Conservation (phyloP, 2,113 vertebrate genomes). For the Crotophaga sulcirostris region DNA sequence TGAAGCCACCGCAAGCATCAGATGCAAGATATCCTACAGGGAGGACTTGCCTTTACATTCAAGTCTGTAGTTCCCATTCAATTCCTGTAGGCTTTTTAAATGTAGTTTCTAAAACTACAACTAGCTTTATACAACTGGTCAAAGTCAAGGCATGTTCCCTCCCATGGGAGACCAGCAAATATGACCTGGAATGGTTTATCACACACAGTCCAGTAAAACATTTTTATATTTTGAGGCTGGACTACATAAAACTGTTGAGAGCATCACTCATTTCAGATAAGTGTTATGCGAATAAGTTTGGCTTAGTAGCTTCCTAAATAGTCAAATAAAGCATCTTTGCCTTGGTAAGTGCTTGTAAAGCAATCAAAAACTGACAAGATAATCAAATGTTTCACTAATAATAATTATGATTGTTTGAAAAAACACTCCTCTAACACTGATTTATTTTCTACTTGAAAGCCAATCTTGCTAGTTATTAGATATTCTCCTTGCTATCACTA, state of each 20-base stretch:
- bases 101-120: not conserved
- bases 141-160: accelerated
- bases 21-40: not conserved
- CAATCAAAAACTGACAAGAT: constrained; percentile 50
- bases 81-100: not conserved
- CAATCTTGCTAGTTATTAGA: constrained; percentile 75
- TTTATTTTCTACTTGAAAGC: constrained; percentile 77
- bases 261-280: not conserved
- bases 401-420: constrained; percentile 45
- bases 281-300: not conserved
- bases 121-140: not conserved
- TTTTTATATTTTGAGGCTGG: not conserved
- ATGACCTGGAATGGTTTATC: not conserved
- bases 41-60: not conserved
- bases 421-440: constrained; percentile 57
- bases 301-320: constrained; percentile 34
- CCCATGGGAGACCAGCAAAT: not conserved
- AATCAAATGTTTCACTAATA: constrained; percentile 65
- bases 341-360: constrained; percentile 28
- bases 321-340: constrained; percentile 22
- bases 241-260: not conserved
- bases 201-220: too few species aligned
- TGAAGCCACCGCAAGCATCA: not conserved
- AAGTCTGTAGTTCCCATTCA: not conserved
- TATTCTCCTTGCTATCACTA: constrained; percentile 75